Conservation (phyloP, 2,113 vertebrate species). For the Hippolais icterina region DNA sequence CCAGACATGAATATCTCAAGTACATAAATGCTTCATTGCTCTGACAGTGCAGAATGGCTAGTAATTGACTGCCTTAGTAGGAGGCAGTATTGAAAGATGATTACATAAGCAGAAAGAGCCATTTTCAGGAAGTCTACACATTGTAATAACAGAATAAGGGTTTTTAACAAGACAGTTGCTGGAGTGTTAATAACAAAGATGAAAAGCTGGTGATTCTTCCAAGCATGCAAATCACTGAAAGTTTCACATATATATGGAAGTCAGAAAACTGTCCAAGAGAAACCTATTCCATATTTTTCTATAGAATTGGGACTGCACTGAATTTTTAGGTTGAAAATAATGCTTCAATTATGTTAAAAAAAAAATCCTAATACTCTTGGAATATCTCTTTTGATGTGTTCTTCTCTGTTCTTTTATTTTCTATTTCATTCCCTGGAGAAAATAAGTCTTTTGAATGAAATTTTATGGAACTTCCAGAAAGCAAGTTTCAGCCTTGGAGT, state of each 20-base stretch:
- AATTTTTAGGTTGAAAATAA: constrained; percentile 30
- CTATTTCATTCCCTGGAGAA: neutral
- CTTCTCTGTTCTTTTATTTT: neutral
- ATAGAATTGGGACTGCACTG: neutral
- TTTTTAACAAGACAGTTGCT: neutral
- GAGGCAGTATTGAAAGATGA: constrained; percentile 5
- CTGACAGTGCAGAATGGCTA: constrained; percentile 8
- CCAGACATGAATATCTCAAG: neutral
- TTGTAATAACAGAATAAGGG: neutral
- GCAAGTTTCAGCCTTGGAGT: constrained; percentile 16
- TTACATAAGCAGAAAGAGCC: neutral
- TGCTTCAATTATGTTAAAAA: neutral
- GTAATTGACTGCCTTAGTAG: neutral
- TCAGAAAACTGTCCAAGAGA: neutral
- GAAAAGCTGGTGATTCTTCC: constrained; percentile 13
- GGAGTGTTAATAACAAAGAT: constrained; percentile 13
- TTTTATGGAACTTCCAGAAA: constrained; percentile 24
- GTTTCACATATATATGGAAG: neutral
- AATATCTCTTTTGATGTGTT: neutral
- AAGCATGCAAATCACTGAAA: neutral
- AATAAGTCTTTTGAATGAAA: constrained; percentile 2
- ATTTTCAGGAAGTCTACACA: neutral
- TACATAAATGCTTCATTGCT: constrained; percentile 35
- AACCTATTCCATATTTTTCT: neutral
- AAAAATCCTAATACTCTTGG: neutral